Conservation (phyloP, 2,113 vertebrate genomes). For the Nothoprocta pentlandii region DNA sequence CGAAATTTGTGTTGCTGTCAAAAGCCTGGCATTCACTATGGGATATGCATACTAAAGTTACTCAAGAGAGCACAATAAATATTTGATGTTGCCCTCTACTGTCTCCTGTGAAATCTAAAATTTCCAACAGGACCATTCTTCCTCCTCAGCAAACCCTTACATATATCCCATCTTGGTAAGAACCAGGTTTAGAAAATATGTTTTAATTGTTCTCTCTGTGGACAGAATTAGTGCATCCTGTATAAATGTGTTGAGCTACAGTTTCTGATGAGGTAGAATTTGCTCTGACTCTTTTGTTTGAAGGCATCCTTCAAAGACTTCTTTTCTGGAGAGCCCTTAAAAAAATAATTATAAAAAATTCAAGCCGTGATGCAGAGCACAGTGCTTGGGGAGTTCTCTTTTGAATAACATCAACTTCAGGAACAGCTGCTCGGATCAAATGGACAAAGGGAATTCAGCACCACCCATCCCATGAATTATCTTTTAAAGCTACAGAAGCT, state of each 20-base stretch:
- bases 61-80: not conserved
- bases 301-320: not conserved
- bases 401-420: conserved; percentile 66
- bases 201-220: not conserved
- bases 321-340: conserved; percentile 10
- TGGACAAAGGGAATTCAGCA: conserved; percentile 64
- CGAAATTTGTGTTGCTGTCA: not conserved
- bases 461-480: conserved; percentile 32
- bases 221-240: not conserved
- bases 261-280: not conserved
- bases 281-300: not conserved
- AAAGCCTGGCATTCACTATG: not conserved
- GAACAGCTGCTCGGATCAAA: conserved; percentile 80
- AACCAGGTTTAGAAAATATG: not conserved
- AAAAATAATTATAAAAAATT: conserved; percentile 11
- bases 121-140: not conserved
- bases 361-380: not conserved
- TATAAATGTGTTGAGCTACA: not conserved
- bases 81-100: not conserved
- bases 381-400: conserved; percentile 62
- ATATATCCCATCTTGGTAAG: not conserved
- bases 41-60: not conserved
- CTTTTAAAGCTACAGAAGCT: conserved; percentile 64
- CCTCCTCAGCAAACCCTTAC: not conserved
- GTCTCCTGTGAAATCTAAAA: not conserved